Evolutionary conservation across 2,797 vertebrate genomes (phyloP), one percentile per base, ranked within the genome.

Genomic region (Pangasius larnaudii): DNA sequence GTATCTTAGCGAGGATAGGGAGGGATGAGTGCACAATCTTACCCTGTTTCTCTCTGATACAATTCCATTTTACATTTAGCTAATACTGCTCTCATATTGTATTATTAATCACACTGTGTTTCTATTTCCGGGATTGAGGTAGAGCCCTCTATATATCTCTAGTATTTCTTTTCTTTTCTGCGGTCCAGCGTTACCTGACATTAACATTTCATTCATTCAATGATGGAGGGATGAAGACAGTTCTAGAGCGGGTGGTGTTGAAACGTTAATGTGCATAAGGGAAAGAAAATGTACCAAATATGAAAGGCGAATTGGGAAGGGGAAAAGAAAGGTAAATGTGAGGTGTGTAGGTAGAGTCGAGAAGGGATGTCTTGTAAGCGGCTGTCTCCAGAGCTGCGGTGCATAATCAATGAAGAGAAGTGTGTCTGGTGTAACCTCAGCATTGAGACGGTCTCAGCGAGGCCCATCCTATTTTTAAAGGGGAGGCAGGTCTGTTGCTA

Each of bases 391-490:
- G 95, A 92, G 92, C 92, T 93, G 79, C 90, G 92, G 91, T 81
- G 95, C 95, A 96, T 96, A 95, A 95, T 95, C 95, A 94, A 95
- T 95, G 95, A 95, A 94, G 92, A 92, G 93, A 92, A 94, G 93
- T 93, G 95, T 94, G 94, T 79, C 78, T 81, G 92, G 93, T 94
- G 94, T 93, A 93, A 94, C 93, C 94, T 93, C 92, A 91, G 93
- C 87, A 90, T 93, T 85, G 85, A 93, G 92, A 92, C 84, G 86
- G 90, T 93, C 92, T 95, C 93, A 93, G 91, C 92, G 90, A 95
- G 93, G 93, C 94, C 94, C 93, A 93, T 93, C 95, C 96, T 95
- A 96, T 96, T 96, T 96, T 96, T 96, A 96, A 94, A 94, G 93
- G 91, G 92, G 90, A 93, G 94, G 94, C 92, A 94, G 92, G 94